Evolutionary conservation across 2,797 vertebrate genomes (phyloP).

Genomic region (Schizopygopsis pylzovi): DNA sequence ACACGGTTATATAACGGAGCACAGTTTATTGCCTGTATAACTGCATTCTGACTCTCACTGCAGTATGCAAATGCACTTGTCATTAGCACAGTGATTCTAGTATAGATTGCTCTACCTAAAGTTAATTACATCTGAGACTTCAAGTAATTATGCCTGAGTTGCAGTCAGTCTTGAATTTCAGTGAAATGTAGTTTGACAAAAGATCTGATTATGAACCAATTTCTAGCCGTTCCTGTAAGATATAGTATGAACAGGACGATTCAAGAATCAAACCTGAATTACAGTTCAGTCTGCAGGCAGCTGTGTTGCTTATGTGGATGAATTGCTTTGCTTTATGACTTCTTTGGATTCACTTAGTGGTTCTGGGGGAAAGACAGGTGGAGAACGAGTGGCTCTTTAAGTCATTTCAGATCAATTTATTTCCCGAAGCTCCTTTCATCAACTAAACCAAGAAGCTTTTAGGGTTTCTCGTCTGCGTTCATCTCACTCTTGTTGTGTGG

Average conservation of each 20-base stretch:
- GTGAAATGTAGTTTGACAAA: conserved; percentile 2
- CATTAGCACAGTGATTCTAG: conserved; percentile 26
- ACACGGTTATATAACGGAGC: background rate
- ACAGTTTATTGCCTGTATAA: background rate
- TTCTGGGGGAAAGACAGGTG: background rate
- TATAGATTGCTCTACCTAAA: conserved; percentile 4
- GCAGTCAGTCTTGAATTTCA: conserved; percentile 15
- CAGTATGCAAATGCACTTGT: background rate
- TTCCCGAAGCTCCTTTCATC: background rate
- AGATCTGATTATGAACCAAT: background rate
- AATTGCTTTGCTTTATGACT: background rate
- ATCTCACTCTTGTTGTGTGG: background rate
- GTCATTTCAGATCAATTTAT: background rate
- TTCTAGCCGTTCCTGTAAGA: background rate
- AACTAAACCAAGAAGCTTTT: background rate
- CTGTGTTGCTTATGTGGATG: background rate
- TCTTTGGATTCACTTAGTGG: background rate
- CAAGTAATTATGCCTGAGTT: background rate
- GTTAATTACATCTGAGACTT: conserved; percentile 42
- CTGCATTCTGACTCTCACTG: background rate
- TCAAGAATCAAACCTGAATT: background rate
- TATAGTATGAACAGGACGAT: background rate
- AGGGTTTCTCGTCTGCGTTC: background rate
- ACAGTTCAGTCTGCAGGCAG: background rate
- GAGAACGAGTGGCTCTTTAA: background rate